These are phyloP conservation scores for Odontophorus gujanensis DNA, from an alignment of 2,113 vertebrate species.

Conservation along the genomic window DNA sequence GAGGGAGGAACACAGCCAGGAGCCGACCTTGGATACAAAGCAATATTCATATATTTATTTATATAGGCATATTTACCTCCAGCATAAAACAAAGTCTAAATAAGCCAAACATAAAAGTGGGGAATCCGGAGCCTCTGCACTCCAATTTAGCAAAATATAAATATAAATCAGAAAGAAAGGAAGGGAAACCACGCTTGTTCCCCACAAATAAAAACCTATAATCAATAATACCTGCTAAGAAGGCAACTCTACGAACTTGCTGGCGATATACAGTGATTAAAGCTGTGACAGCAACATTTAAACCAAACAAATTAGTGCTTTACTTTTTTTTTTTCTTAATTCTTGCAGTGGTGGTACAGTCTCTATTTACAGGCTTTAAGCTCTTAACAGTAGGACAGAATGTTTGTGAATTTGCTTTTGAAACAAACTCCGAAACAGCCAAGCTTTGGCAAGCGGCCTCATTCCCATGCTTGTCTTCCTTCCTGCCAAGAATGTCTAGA, in stretches of 20 bases:
- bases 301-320: conserved; percentile 69
- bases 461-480: not conserved
- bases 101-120: conserved; percentile 53
- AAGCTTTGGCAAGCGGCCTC: not conserved
- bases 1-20: conserved; percentile 4
- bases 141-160: conserved; percentile 74
- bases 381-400: conserved; percentile 35
- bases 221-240: conserved; percentile 53
- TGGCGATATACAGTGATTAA: conserved; percentile 75
- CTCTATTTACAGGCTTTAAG: conserved; percentile 78
- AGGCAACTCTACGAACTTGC: conserved; percentile 53
- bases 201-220: conserved; percentile 40
- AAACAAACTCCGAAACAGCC: conserved; percentile 44
- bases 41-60: conserved; percentile 83
- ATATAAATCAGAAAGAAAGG: conserved; percentile 69
- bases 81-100: conserved; percentile 62
- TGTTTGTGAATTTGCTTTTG: conserved; percentile 50
- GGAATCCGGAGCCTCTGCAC: conserved; percentile 3
- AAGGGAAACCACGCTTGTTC: not conserved
- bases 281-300: conserved; percentile 49
- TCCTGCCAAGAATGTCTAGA: not conserved
- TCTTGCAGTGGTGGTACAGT: conserved; percentile 32
- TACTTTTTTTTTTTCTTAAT: conserved; percentile 19
- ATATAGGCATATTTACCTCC: conserved; percentile 74
- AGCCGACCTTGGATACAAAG: conserved; percentile 79